Percentiles rank a stretch among this genome's conserved stretches.
Conservation (phyloP, 2,113 vertebrate species). For the Zosterops pallidus region DNA sequence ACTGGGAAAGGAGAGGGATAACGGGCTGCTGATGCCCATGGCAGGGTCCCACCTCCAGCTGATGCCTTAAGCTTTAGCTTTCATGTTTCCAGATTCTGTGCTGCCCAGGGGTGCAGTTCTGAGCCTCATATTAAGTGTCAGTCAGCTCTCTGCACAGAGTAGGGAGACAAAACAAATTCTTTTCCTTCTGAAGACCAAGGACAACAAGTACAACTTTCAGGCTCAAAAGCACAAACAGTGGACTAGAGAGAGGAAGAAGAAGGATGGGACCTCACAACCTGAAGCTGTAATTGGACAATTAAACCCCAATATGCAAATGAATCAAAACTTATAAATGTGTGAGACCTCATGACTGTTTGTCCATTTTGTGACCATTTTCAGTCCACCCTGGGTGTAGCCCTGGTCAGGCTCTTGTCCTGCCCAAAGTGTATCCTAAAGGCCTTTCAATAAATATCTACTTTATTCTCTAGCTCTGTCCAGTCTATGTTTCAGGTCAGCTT, state of each 20-base stretch:
- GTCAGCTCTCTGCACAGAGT: neutral
- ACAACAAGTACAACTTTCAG: neutral
- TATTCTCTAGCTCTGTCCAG: neutral
- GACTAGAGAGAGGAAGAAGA: neutral
- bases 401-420: neutral
- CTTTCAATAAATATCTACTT: neutral
- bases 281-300: neutral
- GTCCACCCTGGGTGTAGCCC: neutral
- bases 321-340: neutral
- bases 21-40: fast-evolving
- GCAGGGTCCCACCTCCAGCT: neutral
- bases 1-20: neutral
- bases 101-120: neutral
- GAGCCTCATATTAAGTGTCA: neutral
- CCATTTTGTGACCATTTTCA: neutral
- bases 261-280: neutral
- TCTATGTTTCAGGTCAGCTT: neutral
- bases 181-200: neutral
- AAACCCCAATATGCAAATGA: neutral
- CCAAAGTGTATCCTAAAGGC: neutral
- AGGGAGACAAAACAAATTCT: neutral
- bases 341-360: neutral
- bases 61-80: neutral
- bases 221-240: neutral
- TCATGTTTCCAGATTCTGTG: neutral